Evolutionary conservation across 2,797 vertebrate genomes (phyloP).

Genomic region (Orientallactaga sibirica): DNA sequence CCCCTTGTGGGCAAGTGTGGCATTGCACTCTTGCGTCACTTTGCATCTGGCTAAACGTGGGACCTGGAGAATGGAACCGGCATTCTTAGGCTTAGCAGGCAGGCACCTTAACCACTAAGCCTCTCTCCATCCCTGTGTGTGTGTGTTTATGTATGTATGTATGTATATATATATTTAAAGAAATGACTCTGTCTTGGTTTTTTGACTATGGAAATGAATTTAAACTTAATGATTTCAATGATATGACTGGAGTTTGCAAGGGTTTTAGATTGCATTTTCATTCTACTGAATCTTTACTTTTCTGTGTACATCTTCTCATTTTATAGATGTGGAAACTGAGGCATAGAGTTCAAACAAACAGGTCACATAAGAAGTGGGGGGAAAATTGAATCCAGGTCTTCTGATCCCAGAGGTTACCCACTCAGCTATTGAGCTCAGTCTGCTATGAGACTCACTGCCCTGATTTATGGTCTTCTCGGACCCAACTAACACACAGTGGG

Average conservation of each 20-base stretch:
- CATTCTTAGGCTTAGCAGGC: no score
- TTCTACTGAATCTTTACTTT: not conserved
- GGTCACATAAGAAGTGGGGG: not conserved
- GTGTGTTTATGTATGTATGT: no score
- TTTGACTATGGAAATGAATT: not conserved
- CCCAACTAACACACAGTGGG: not conserved
- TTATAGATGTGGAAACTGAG: constrained; percentile 36
- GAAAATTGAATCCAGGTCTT: not conserved
- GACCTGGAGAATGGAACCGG: no score
- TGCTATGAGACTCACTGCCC: not conserved
- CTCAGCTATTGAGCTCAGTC: not conserved
- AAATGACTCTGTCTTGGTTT: not conserved
- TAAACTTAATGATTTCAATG: not conserved
- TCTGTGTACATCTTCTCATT: not conserved
- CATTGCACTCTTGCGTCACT: no score
- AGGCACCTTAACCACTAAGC: no score
- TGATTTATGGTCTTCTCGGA: not conserved
- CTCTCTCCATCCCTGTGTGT: no score
- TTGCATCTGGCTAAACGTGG: no score
- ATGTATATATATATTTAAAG: not conserved
- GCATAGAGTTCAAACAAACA: not conserved
- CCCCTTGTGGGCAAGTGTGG: no score
- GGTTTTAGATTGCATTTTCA: not conserved
- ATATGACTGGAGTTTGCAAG: not conserved
- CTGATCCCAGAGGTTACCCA: not conserved